Base-by-base conservation (phyloP, 2,888 invertebrate genomes). In the Myopa tessellatipennis region DNA sequence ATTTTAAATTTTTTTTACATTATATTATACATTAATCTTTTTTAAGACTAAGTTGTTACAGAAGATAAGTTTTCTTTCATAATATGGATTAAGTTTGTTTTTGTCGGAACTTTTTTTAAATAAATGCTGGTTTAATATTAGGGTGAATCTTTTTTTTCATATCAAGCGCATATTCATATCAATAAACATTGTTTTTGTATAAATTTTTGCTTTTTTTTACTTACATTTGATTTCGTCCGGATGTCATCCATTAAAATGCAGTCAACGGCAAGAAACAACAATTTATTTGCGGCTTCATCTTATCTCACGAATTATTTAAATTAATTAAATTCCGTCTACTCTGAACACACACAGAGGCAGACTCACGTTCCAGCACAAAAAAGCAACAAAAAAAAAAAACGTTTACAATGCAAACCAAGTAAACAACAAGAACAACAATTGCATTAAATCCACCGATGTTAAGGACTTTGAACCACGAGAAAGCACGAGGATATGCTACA, bases 261-360 rank as follows among this genome's bases (percentile, higher is more conserved):
- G 4, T 14, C 55, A 55, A 16, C 36, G n/a, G 3, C 1, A 16
- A 40, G 0, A 2, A n/a, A 14, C 40, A 67, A 7, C n/a, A 6
- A 40, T 67, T 40, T 67, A 40, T 40, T 67, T 16, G 16, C 40
- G 3, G 67, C 16, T 40, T 67, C 40, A 40, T 16, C 2, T 65
- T 65, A 65, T 7, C 40, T 3, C 40, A 40, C 67, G 40, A 3
- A 4, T 40, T n/a, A n/a, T 67, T 67, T 67, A 38, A 38, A 40
- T 67, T 40, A 67, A 67, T 67, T 67, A 65, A 8, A 38, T 26
- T 69, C 8, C 26, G 55, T 70, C 55, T 34, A n/a, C 8, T 70
- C 16, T 36, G 10, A 70, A 70, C 14, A 10, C 36, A 1, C 34
- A 70, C 18, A 2, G n/a, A 45, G 0, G 50, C 55, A 16, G 52